phyloP scores from a whole-genome alignment of 2,888 invertebrate species.

The Folsomia candida region DNA sequence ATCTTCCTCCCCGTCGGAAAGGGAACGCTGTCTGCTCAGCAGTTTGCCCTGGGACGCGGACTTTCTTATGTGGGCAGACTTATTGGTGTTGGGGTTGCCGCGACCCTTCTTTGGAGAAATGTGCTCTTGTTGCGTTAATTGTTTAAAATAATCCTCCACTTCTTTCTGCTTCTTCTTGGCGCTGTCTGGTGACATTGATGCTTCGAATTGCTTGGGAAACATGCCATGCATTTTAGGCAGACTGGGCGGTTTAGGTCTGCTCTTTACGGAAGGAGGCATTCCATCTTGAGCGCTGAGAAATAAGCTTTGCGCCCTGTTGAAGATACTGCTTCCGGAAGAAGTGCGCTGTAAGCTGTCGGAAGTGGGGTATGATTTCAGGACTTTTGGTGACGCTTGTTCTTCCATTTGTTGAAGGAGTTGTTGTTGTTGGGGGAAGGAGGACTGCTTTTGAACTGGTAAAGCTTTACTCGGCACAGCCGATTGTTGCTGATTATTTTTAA shows the following conservation, averaged over 20 bases:
- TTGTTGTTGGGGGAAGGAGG: constrained; percentile 7
- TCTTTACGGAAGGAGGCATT: constrained; percentile 55
- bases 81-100: background rate
- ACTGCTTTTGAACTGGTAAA: background rate
- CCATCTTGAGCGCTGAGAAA: constrained; percentile 34
- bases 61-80: constrained; percentile 40
- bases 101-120: background rate
- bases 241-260: constrained; percentile 52
- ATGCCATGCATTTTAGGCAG: constrained; percentile 32
- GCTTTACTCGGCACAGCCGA: constrained; percentile 1
- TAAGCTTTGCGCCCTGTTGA: constrained; percentile 47
- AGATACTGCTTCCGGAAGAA: constrained; percentile 51
- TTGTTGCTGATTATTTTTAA: background rate
- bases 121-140: constrained; percentile 16
- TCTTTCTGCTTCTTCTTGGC: constrained; percentile 69
- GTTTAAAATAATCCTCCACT: constrained; percentile 68
- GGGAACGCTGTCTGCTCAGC: constrained; percentile 46
- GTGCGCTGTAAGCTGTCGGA: constrained; percentile 49
- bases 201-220: constrained; percentile 77
- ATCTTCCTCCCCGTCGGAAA: constrained; percentile 60
- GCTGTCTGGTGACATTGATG: constrained; percentile 68
- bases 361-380: constrained; percentile 3
- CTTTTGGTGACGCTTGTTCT: constrained; percentile 11
- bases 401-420: constrained; percentile 10
- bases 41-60: constrained; percentile 53